phyloP scores from a whole-genome alignment of 2,113 vertebrate species.

The human region DNA sequence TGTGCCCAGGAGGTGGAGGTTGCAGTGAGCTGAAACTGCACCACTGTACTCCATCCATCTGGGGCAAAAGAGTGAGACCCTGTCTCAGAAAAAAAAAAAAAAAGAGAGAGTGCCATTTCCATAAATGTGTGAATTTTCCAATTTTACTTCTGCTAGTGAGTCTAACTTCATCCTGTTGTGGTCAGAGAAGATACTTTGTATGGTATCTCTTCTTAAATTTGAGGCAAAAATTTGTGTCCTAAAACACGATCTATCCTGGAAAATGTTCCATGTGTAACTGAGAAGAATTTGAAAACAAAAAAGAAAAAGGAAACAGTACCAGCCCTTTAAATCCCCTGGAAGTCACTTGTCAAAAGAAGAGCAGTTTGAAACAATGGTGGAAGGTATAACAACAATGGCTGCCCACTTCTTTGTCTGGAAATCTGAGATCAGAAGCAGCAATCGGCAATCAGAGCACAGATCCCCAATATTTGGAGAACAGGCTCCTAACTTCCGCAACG shows the following conservation, averaged over 20 bases:
- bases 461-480: too few relatives aligned
- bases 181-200: not conserved
- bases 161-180: not conserved
- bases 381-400: not conserved
- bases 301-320: not conserved
- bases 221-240: not conserved
- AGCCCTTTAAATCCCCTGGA: not conserved
- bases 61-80: too few relatives aligned
- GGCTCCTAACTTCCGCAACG: too few relatives aligned
- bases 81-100: not conserved
- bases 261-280: not conserved
- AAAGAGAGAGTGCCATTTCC: not conserved
- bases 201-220: not conserved
- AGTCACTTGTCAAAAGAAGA: not conserved
- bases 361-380: not conserved
- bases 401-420: not conserved
- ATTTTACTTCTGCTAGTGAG: not conserved
- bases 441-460: too few relatives aligned
- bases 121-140: not conserved
- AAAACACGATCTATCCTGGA: not conserved
- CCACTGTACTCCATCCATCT: too few relatives aligned
- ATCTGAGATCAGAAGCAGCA: too few relatives aligned
- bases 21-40: too few relatives aligned
- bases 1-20: too few relatives aligned
- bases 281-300: not conserved